A percentile compares a stretch with the other conserved stretches of the same genome.
Conservation (phyloP, 2,113 vertebrate genomes). For the Narcine bancroftii region DNA sequence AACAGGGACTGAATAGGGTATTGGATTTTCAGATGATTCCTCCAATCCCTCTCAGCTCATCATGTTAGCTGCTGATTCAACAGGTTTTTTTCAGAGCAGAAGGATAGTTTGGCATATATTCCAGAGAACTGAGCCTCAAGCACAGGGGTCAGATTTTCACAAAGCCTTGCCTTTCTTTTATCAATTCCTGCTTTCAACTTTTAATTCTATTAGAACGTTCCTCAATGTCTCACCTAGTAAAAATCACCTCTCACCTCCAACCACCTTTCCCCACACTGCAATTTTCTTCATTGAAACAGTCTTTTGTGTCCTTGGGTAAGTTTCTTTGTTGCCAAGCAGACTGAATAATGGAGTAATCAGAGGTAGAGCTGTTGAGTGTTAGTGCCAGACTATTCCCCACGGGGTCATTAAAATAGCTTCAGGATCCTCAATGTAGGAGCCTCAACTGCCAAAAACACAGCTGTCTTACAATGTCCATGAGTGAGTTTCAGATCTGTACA, state of each 20-base stretch:
- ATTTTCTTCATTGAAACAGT: neutral
- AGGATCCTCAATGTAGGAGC: neutral
- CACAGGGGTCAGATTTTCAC: neutral
- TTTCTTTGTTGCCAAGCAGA: constrained; percentile 8
- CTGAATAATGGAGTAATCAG: neutral
- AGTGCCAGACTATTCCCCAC: neutral
- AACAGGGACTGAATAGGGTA: neutral
- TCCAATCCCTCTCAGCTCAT: neutral
- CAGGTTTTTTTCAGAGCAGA: neutral
- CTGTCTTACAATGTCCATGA: neutral
- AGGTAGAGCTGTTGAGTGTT: neutral
- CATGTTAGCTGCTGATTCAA: neutral
- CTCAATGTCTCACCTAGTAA: neutral
- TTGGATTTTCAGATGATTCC: neutral
- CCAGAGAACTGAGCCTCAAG: neutral
- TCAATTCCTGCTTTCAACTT: neutral
- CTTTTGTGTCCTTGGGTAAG: no score
- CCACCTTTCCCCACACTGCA: no score
- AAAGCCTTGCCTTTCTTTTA: neutral
- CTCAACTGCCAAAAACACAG: neutral
- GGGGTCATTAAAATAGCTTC: neutral
- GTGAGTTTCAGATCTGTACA: neutral
- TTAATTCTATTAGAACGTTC: neutral
- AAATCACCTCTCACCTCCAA: neutral
- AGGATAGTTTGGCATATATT: neutral